Evolutionary conservation across 2,797 vertebrate genomes (phyloP).

Genomic region (Potorous gilbertii): DNA sequence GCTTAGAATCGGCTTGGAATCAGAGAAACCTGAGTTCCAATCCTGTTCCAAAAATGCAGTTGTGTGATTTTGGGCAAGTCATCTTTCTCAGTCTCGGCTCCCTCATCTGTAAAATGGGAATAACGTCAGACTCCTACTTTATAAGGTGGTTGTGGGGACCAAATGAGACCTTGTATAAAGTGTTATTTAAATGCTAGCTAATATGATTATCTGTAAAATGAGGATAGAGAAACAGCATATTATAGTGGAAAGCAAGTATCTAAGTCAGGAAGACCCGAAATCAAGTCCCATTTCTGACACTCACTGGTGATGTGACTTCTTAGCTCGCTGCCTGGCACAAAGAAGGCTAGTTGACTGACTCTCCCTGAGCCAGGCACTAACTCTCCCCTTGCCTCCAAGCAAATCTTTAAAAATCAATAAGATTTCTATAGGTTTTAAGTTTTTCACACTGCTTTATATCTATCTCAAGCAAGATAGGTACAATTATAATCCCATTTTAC

Average conservation of each 20-base stretch:
- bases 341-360: neutral
- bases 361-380: neutral
- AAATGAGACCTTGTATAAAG: neutral
- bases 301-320: neutral
- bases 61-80: neutral
- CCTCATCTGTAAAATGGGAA: neutral
- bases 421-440: neutral
- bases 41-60: neutral
- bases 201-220: neutral
- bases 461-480: neutral
- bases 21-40: neutral
- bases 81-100: neutral
- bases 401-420: neutral
- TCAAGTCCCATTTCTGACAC: neutral
- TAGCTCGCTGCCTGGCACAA: neutral
- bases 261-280: neutral
- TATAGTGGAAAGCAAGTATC: neutral
- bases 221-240: neutral
- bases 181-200: neutral
- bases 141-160: neutral
- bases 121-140: neutral
- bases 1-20: neutral
- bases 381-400: neutral
- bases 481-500: neutral
- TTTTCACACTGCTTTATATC: neutral